Conservation (phyloP, 2,888 invertebrate species). For the Flexamia atlantica region DNA sequence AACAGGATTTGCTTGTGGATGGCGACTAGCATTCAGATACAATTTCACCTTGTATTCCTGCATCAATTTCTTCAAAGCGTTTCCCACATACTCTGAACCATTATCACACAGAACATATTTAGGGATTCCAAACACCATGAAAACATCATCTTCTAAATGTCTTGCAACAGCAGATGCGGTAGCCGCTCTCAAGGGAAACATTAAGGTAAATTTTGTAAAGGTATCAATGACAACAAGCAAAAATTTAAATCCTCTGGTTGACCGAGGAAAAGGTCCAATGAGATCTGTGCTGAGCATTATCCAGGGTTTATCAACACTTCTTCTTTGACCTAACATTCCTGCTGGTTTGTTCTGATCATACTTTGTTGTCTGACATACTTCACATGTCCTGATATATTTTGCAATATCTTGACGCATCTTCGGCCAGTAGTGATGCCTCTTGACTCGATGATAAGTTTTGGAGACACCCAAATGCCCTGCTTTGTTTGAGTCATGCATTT, state of each 20-base stretch:
- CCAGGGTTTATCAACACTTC: not conserved
- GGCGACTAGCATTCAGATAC: too few relatives aligned
- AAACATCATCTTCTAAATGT: too few relatives aligned
- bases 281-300: not conserved
- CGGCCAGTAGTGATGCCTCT: not conserved
- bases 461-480: constrained; percentile 39
- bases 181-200: too few relatives aligned
- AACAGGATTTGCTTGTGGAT: too few relatives aligned
- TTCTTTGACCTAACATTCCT: not conserved
- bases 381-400: not conserved
- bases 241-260: not conserved
- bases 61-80: too few relatives aligned
- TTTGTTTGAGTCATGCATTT: constrained; percentile 25
- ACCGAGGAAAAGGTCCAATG: not conserved
- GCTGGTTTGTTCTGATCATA: not conserved
- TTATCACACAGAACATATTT: too few relatives aligned
- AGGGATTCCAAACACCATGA: too few relatives aligned
- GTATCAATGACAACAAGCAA: too few relatives aligned
- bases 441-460: constrained; percentile 22
- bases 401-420: not conserved
- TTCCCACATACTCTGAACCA: too few relatives aligned
- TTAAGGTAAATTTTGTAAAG: too few relatives aligned
- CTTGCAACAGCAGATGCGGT: too few relatives aligned
- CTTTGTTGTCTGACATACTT: not conserved
- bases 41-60: too few relatives aligned